phyloP scores from a whole-genome alignment of 1,140 invertebrate genomes.

The Sminthurides bifidus region DNA sequence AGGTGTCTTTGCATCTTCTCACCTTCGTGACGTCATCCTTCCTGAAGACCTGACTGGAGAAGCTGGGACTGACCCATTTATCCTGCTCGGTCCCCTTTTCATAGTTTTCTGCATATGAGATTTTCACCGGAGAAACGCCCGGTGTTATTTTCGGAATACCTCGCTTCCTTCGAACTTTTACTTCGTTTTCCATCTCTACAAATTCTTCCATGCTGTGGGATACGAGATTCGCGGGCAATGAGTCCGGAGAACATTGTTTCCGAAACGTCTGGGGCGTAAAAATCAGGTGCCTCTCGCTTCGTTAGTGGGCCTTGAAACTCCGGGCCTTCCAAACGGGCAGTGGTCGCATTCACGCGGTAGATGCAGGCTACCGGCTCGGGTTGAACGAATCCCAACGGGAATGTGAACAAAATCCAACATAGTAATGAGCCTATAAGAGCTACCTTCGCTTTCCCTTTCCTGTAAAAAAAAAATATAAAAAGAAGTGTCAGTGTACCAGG shows the following conservation, averaged over 20 bases:
- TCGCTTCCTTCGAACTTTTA: slow-evolving; percentile 13
- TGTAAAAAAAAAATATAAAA: slow-evolving; percentile 31
- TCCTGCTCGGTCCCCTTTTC: slow-evolving; percentile 52
- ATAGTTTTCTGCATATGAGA: slow-evolving; percentile 70
- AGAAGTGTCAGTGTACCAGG: too few species aligned
- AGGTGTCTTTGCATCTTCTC: neutral
- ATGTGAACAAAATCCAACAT: slow-evolving; percentile 92
- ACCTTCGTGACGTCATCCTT: slow-evolving; percentile 76
- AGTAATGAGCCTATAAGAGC: slow-evolving; percentile 80
- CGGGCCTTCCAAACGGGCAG: slow-evolving; percentile 34
- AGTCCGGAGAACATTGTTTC: too few species aligned
- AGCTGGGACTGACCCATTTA: slow-evolving; percentile 77
- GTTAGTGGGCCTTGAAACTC: slow-evolving; percentile 1
- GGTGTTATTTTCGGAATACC: slow-evolving; percentile 18
- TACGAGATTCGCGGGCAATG: too few species aligned
- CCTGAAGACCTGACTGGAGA: slow-evolving; percentile 51
- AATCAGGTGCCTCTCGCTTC: too few species aligned
- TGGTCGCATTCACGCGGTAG: slow-evolving; percentile 57
- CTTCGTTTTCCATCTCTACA: neutral
- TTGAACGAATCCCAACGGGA: slow-evolving; percentile 87
- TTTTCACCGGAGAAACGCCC: slow-evolving; percentile 58
- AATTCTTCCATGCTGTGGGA: too few species aligned
- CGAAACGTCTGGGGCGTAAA: too few species aligned
- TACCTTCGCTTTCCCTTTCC: slow-evolving; percentile 73
- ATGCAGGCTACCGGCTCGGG: slow-evolving; percentile 82